phyloP scores from a whole-genome alignment of 2,113 vertebrate genomes.

The Strix uralensis region DNA sequence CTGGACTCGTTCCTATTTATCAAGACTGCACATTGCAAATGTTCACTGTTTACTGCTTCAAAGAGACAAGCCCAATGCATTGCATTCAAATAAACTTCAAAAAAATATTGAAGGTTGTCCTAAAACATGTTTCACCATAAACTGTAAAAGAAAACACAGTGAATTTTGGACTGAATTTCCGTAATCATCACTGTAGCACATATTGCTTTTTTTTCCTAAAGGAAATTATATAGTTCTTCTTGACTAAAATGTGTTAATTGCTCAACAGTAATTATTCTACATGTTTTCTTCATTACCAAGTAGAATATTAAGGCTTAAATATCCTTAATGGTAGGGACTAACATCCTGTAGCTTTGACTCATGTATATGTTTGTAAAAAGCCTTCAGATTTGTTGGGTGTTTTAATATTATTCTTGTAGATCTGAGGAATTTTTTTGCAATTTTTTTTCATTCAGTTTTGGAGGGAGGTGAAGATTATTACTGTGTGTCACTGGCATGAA shows the following conservation, averaged over 20 bases:
- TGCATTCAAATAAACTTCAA: not conserved
- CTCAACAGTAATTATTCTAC: conserved; percentile 30
- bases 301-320: conserved; percentile 33
- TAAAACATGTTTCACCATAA: not conserved
- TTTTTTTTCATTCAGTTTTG: not conserved
- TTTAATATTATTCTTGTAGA: not conserved
- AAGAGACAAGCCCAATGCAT: not conserved
- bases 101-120: not conserved
- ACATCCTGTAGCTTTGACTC: not conserved
- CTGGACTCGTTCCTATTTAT: not conserved
- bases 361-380: not conserved
- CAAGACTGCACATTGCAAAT: not conserved
- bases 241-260: conserved; percentile 18
- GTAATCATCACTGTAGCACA: not conserved
- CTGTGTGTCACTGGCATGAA: not conserved
- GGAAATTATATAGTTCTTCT: not conserved
- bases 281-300: conserved; percentile 21
- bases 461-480: not conserved
- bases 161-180: not conserved
- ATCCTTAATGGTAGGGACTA: not conserved
- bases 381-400: not conserved
- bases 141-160: not conserved
- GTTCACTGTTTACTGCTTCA: not conserved
- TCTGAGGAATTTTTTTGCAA: not conserved
- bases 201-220: not conserved